Base-by-base conservation (phyloP, 1,140 invertebrate genomes). In the Dendroctonus ponderosae region DNA sequence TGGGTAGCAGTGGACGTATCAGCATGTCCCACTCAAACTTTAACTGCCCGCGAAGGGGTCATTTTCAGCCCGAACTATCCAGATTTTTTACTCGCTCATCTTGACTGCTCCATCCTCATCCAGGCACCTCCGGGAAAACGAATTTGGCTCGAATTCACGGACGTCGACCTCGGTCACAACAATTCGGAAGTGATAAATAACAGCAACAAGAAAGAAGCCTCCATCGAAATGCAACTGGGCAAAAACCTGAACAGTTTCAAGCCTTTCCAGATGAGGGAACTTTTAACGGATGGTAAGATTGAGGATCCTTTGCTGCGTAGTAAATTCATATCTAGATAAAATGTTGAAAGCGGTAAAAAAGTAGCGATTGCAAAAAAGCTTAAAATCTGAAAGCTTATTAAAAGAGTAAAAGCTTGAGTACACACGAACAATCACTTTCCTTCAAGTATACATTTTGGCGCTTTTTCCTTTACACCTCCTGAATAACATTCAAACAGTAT, bases 1-100 rank as follows among this genome's bases (percentile, higher is more conserved):
- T 92, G 89, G 89, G 79, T 82, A 42, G 84, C 87, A 0, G 85
- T 91, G 0, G 87, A 90, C 66, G 80, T 89, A 37, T 82, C 82
- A 0, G 82, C 84, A 1, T 91, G 90, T 77, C 85, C 85, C 0
- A 79, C 82, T 3, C 85, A 86, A 70, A 86, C 84, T 0, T 76
- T 86, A 57, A 87, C 86, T 0, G 83, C 86, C 3, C 83, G 82
- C 58, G 84, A 87, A 70, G 86, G 86, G 0, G 70, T 78, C 0
- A 62, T 86, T 3, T 71, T 76, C 6, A 88, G 85, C 63, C 87
- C 89, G 0, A 89, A 90, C 75, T 90, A 87, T 76, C 89, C 89
- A 0, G 73, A 86, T 61, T 86, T 86, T 71, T 79, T 89, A 44
- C 77, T 91, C 5, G 80, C 86, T 0, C 80, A 82, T 63, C 73